Percentiles rank a stretch among this genome's conserved stretches.
Conservation (phyloP, 1,140 invertebrate genomes). For the Schlechtendalia chinensis region DNA sequence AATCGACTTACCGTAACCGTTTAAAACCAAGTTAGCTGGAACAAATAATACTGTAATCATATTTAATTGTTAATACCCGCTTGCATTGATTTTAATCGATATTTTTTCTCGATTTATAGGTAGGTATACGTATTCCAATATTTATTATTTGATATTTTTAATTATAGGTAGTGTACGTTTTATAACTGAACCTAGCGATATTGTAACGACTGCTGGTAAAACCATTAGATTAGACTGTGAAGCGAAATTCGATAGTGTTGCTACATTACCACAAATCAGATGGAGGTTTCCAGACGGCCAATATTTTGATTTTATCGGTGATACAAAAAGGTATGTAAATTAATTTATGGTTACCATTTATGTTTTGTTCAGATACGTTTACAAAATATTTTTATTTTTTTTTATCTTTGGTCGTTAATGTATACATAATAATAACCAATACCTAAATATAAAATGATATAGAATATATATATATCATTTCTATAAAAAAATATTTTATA, state of each 20-base stretch:
- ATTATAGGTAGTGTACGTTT: conserved; percentile 39
- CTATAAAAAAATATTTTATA: too few relatives aligned
- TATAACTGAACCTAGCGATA: conserved; percentile 45
- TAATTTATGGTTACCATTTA: too few relatives aligned
- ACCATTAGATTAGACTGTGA: conserved; percentile 54
- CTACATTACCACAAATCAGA: conserved; percentile 47
- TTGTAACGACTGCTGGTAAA: conserved; percentile 54
- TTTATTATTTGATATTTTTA: background rate
- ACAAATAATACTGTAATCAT: too few relatives aligned
- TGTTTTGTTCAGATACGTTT: background rate
- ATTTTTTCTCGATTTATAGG: too few relatives aligned
- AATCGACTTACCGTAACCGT: too few relatives aligned
- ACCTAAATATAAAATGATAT: too few relatives aligned
- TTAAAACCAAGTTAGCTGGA: too few relatives aligned
- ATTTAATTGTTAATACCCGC: too few relatives aligned
- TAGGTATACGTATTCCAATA: too few relatives aligned
- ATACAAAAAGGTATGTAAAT: conserved; percentile 43
- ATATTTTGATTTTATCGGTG: conserved; percentile 38
- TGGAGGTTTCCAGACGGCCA: conserved; percentile 36
- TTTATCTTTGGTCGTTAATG: background rate
- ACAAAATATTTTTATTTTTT: background rate
- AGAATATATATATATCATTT: too few relatives aligned
- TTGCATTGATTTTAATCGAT: too few relatives aligned
- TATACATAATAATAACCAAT: too few relatives aligned
- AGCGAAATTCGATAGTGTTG: conserved; percentile 51